Conservation (phyloP, 1,140 invertebrate species). For the Tigriopus japonicus region DNA sequence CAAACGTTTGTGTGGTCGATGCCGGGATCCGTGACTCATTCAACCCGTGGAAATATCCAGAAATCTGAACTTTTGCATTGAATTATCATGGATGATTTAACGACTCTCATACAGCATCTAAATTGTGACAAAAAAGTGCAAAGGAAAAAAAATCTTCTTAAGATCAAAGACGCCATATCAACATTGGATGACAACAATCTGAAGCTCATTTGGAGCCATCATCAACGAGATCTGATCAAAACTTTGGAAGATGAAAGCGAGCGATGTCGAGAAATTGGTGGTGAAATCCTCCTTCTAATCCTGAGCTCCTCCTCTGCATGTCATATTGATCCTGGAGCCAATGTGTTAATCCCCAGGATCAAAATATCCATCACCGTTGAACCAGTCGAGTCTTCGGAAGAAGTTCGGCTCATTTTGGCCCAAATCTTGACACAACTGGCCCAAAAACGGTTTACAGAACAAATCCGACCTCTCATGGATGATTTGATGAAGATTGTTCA, state of each 20-base stretch:
- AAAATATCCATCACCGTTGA: neutral
- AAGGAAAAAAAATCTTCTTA: neutral
- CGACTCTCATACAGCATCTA: neutral
- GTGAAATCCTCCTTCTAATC: neutral
- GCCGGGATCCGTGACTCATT: too few species aligned
- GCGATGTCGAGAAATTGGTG: neutral
- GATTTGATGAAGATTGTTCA: neutral
- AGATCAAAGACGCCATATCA: neutral
- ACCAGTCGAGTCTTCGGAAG: neutral
- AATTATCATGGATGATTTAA: too few species aligned
- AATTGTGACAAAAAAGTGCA: neutral
- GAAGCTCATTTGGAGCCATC: neutral
- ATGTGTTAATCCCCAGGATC: too few species aligned
- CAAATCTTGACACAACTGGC: neutral
- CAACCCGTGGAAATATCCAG: too few species aligned
- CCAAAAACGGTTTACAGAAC: neutral
- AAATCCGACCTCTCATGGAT: neutral
- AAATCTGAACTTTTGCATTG: too few species aligned
- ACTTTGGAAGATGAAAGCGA: neutral
- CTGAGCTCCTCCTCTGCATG: too few species aligned
- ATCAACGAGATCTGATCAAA: neutral
- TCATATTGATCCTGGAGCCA: too few species aligned
- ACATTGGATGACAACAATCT: neutral
- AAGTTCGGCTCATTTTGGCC: neutral
- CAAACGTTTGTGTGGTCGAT: too few species aligned